Conservation (phyloP, 2,797 vertebrate species). For the Microchirus variegatus region DNA sequence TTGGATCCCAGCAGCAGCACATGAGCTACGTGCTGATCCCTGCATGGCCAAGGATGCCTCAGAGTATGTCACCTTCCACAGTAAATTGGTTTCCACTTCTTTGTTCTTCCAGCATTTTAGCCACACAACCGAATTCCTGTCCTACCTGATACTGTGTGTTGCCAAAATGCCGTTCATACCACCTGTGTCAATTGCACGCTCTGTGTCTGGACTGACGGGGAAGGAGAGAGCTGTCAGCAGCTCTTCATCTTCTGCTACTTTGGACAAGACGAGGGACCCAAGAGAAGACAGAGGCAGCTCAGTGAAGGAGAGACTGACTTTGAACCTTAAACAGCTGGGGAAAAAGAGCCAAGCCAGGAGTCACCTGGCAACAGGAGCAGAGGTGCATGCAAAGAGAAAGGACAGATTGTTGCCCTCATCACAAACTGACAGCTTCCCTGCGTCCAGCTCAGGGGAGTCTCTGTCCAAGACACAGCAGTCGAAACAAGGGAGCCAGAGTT, state of each 20-base stretch:
- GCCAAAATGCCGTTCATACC: slow-evolving; percentile 81
- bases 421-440: slow-evolving; percentile 23
- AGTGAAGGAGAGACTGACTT: slow-evolving; percentile 67
- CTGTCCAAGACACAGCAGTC: slow-evolving; percentile 33
- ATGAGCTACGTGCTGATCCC: slow-evolving; percentile 23
- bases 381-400: slow-evolving; percentile 52
- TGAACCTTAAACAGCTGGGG: slow-evolving; percentile 77
- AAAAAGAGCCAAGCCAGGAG: slow-evolving; percentile 68
- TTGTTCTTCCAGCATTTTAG: slow-evolving; percentile 45
- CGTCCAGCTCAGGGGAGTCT: slow-evolving; percentile 47
- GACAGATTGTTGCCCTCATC: slow-evolving; percentile 43
- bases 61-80: slow-evolving; percentile 7
- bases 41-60: slow-evolving; percentile 64
- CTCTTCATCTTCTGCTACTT: slow-evolving; percentile 11
- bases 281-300: slow-evolving; percentile 52
- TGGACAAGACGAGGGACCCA: slow-evolving; percentile 27
- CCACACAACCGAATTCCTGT: slow-evolving; percentile 62
- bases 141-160: slow-evolving; percentile 69
- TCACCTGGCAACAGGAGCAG: slow-evolving; percentile 45
- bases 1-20: slow-evolving; percentile 18
- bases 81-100: slow-evolving; percentile 24
- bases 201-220: slow-evolving; percentile 50
- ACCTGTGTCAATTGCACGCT: slow-evolving; percentile 47
- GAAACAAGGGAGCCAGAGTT: slow-evolving; percentile 15
- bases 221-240: slow-evolving; percentile 41